Base-by-base conservation (phyloP, 2,888 invertebrate species). In the Caprella mutica region DNA sequence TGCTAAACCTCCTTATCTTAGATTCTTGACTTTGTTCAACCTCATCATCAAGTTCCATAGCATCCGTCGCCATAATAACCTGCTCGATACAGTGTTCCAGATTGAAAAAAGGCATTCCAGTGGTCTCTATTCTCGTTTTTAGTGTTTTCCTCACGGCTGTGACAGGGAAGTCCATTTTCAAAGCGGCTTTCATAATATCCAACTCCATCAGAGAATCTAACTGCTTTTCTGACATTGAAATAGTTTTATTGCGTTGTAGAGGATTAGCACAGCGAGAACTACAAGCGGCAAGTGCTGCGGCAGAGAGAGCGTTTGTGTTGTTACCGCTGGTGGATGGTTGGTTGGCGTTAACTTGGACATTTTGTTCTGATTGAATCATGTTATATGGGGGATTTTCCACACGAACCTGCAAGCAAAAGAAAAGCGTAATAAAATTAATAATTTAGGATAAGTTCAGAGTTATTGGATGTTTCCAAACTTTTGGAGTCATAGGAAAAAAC, bases 101-200 rank as follows among this genome's bases (percentile, higher is more conserved):
- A 19, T 55, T 57, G 42, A 61, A 57, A 56, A 66, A 66, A 4
- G 65, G 66, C 44, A 56, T 19, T 8, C 66, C 66, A 8, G 64
- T 63, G 23, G 59, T 51, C n/a, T 57, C 58, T 12, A 67, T 51
- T 30, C 63, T 58, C 21, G 40, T 42, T 12, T 51, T 57, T 17
- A 67, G 52, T 3, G 66, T 65, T 14, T 35, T 26, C 33, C 58
- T 59, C 1, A 67, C 61, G n/a, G 54, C 59, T 12, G 57, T 43
- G 9, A 19, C 17, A 14, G 56, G 42, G 21, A 66, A 60, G 24
- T 65, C 66, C 65, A 66, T 62, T 1, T 52, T 52, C 30, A 63
- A 33, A 14, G 57, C 65, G 5, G 58, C 58, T 19, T 39, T 29
- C 17, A 58, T 60, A 17, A 64, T 58, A 21, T 60, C 60, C 5